Conservation (phyloP, 2,888 invertebrate genomes). For the Alcis repandata region DNA sequence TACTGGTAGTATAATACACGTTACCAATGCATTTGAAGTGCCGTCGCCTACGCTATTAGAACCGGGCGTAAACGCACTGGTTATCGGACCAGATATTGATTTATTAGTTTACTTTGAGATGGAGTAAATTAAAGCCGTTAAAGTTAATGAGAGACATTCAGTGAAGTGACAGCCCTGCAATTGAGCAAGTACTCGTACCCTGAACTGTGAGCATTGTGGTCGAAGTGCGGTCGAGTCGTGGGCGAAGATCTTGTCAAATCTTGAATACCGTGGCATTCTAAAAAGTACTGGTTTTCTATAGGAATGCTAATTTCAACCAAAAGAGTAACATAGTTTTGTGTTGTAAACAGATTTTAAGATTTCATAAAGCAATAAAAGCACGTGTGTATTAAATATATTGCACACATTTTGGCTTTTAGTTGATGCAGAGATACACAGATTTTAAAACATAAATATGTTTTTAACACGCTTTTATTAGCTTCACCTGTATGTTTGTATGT, state of each 20-base stretch:
- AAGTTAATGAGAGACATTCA: constrained; percentile 38
- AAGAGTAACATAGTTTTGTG: too few species aligned
- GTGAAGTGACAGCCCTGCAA: constrained; percentile 32
- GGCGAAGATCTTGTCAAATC: neutral
- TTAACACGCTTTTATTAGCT: too few species aligned
- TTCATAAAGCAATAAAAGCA: too few species aligned
- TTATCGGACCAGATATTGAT: constrained; percentile 54
- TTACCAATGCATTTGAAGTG: constrained; percentile 29
- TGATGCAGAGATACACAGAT: too few species aligned
- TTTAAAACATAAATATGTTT: too few species aligned
- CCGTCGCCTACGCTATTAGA: constrained; percentile 55
- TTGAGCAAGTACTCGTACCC: constrained; percentile 33
- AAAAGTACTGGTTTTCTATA: too few species aligned
- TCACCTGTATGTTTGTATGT: too few species aligned
- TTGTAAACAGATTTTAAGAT: too few species aligned
- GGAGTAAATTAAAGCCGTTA: constrained; percentile 43
- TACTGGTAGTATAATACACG: constrained; percentile 1
- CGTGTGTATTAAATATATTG: too few species aligned
- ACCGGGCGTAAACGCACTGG: constrained; percentile 54
- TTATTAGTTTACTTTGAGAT: constrained; percentile 52
- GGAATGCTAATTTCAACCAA: too few species aligned
- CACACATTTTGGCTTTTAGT: too few species aligned
- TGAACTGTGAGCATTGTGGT: constrained; percentile 6
- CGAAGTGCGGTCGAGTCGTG: neutral
- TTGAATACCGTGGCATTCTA: neutral